phyloP scores from a whole-genome alignment of 2,888 invertebrate species.

The Rhamnusium bicolor region DNA sequence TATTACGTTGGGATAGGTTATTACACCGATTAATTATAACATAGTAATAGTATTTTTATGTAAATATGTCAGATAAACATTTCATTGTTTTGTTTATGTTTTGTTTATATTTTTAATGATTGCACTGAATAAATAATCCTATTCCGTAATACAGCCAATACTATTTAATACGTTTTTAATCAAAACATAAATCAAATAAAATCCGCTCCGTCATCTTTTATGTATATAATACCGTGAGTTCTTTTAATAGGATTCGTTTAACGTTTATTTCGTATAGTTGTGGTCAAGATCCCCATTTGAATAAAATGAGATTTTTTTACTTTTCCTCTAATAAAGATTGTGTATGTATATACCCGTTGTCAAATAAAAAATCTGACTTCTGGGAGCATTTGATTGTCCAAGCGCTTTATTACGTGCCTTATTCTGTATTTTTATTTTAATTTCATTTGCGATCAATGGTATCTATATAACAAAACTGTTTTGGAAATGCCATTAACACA shows the following conservation, averaged over 20 bases:
- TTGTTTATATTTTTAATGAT: constrained; percentile 56
- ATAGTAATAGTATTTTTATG: constrained; percentile 61
- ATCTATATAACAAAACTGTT: too few relatives aligned
- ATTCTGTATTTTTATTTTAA: too few relatives aligned
- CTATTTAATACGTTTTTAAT: constrained; percentile 13
- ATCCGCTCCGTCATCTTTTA: background rate
- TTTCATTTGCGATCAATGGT: too few relatives aligned
- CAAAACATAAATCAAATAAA: background rate
- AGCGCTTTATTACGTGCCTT: too few relatives aligned
- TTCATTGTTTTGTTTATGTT: constrained; percentile 53
- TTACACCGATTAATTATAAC: constrained; percentile 59
- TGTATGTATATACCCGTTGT: too few relatives aligned
- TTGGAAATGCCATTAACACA: too few relatives aligned
- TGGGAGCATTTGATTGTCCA: too few relatives aligned
- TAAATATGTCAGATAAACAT: constrained; percentile 59
- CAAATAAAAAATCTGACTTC: too few relatives aligned
- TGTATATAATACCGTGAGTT: background rate
- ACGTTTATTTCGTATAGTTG: background rate
- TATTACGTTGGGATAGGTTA: constrained; percentile 59
- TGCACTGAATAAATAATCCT: constrained; percentile 48
- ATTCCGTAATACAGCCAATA: constrained; percentile 7
- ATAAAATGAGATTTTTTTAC: background rate
- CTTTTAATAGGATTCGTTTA: background rate
- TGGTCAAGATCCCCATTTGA: background rate
- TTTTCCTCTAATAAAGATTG: too few relatives aligned